Percentiles rank a stretch among this genome's conserved stretches.
Evolutionary conservation across 2,888 invertebrate genomes (phyloP).

Genomic region (Automeris io): DNA sequence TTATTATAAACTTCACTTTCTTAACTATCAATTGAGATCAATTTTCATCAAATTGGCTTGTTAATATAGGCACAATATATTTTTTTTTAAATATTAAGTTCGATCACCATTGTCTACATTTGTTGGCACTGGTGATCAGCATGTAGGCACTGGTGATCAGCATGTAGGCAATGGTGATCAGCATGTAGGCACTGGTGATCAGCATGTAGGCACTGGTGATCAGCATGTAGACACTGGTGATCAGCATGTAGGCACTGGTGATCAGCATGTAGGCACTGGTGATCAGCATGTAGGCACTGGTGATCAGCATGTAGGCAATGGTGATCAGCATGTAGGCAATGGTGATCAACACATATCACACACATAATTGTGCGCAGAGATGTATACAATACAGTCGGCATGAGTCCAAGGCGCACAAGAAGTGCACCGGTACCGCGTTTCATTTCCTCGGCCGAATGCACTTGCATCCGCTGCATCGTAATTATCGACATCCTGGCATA

Average conservation of each 20-base stretch:
- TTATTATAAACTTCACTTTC: conserved; percentile 15
- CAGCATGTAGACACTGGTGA: too few species aligned
- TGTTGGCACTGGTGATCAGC: conserved; percentile 7
- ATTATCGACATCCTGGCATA: conserved; percentile 15
- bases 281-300: too few species aligned
- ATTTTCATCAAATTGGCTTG: conserved; percentile 14
- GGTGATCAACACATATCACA: conserved; percentile 13
- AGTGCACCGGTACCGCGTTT: conserved; percentile 21
- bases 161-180: too few species aligned
- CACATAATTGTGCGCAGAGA: conserved; percentile 9
- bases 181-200: too few species aligned
- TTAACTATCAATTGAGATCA: conserved; percentile 17
- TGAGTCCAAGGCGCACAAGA: conserved; percentile 12
- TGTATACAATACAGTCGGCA: conserved; percentile 8
- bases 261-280: too few species aligned
- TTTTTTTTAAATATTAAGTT: not conserved
- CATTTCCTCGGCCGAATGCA: conserved; percentile 20
- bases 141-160: not conserved
- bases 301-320: too few species aligned
- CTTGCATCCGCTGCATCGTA: conserved; percentile 22
- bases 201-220: too few species aligned
- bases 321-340: too few species aligned
- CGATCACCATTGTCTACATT: conserved; percentile 14
- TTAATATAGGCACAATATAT: conserved; percentile 11
- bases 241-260: too few species aligned